phyloP scores from a whole-genome alignment of 2,797 vertebrate species.

The Masticophis lateralis region DNA sequence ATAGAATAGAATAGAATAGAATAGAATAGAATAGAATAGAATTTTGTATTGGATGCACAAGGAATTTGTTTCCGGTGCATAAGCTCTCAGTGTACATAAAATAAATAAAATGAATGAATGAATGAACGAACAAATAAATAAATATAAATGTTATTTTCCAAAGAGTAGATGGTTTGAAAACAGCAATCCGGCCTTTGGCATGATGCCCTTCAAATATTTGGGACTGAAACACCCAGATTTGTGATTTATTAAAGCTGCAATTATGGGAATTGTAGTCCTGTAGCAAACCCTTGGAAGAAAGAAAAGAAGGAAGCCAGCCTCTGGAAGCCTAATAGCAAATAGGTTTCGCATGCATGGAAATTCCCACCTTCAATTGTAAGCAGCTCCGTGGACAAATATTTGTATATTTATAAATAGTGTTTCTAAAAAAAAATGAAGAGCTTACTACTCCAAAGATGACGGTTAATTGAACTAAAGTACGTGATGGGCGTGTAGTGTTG shows the following conservation, averaged over 20 bases:
- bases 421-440: neutral
- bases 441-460: neutral
- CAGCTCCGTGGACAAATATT: neutral
- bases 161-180: neutral
- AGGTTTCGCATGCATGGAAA: neutral
- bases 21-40: too few species aligned
- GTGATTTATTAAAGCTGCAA: neutral
- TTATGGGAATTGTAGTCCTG: neutral
- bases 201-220: neutral
- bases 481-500: neutral
- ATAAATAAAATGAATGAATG: neutral
- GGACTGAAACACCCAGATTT: neutral
- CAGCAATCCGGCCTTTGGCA: neutral
- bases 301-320: neutral
- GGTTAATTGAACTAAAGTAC: neutral
- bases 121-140: rapidly evolving
- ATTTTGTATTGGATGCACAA: too few species aligned
- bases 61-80: too few species aligned
- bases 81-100: too few species aligned
- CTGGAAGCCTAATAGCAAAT: neutral
- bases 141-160: neutral
- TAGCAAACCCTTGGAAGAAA: neutral
- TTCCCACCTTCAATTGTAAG: neutral
- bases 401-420: neutral
- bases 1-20: too few species aligned